Conservation (phyloP, 2,888 invertebrate genomes). For the Chirona hameri region DNA sequence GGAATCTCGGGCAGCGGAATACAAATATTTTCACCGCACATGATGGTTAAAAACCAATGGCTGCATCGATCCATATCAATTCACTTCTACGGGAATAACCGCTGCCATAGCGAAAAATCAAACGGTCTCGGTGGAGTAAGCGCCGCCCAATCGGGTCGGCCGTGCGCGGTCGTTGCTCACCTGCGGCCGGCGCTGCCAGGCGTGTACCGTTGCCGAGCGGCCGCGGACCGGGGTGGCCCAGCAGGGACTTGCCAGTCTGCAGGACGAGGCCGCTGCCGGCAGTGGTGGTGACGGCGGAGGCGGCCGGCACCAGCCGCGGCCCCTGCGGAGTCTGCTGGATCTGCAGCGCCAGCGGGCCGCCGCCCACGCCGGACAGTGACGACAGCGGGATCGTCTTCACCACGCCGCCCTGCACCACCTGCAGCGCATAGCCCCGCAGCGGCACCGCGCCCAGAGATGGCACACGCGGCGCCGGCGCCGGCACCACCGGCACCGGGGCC, state of each 20-base stretch:
- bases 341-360: constrained; percentile 13
- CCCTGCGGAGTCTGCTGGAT: constrained; percentile 5
- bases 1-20: not conserved
- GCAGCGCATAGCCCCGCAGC: constrained; percentile 27
- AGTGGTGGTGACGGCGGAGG: not conserved
- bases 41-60: too few relatives aligned
- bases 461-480: constrained; percentile 25
- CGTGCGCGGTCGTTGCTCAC: not conserved
- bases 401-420: constrained; percentile 29
- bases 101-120: too few relatives aligned
- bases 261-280: not conserved
- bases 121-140: too few relatives aligned
- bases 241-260: constrained; percentile 1
- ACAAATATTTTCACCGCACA: too few relatives aligned
- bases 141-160: not conserved
- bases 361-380: constrained; percentile 9
- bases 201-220: not conserved
- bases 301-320: not conserved
- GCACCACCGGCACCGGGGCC: constrained; percentile 47
- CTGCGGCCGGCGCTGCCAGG: not conserved
- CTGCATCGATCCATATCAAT: too few relatives aligned
- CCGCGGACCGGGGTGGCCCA: not conserved
- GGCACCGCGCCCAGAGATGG: not conserved
- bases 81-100: too few relatives aligned
- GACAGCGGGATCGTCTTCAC: constrained; percentile 23